Base-by-base conservation (phyloP, 2,113 vertebrate genomes). In the Isurus oxyrinchus region DNA sequence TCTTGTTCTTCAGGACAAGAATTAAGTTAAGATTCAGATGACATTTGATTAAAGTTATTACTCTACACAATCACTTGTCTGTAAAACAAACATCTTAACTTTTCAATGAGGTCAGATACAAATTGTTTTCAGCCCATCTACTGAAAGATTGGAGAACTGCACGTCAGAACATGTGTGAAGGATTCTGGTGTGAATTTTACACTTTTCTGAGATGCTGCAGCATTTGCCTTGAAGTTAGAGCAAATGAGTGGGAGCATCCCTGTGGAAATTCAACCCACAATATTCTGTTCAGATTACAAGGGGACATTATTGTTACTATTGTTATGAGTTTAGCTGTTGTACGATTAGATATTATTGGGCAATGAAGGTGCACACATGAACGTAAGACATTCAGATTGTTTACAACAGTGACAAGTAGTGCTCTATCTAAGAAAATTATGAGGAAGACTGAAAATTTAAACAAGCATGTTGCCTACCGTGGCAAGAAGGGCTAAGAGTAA, bases 271-370 rank as follows among this genome's bases (percentile, higher is more conserved):
- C 49, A 10, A 88, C 8, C 86, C 86, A 25, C 44, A 53, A 55
- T 88, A 53, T 88, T 40, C 49, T 53, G 49, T 88, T 53, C 86
- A 53, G 86, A 55, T 88, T 88, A 27, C 86, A 88, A 55, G 44
- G 49, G 49, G 21, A 88, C 49, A 88, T 88, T 88, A 88, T 25
- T 88, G 86, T 88, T 88, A 88, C 86, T 88, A 88, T 27, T 53
- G 49, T 23, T 88, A 53, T 87, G 25, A 55, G 86, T 88, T 88
- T 87, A 27, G 49, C 49, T 88, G 49, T 55, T 23, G 40, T 72
- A 31, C 27, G 49, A 88, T 55, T 88, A 55, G 23, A 88, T 55
- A 49, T 55, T 55, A 25, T 55, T 88, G 23, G 86, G 21, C 7
- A 84, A 84, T 84, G 79, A 35, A 40, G n/a, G n/a, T 40, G 49